Base-by-base conservation (phyloP, 2,797 vertebrate species). In the Sebastes aleutianus region DNA sequence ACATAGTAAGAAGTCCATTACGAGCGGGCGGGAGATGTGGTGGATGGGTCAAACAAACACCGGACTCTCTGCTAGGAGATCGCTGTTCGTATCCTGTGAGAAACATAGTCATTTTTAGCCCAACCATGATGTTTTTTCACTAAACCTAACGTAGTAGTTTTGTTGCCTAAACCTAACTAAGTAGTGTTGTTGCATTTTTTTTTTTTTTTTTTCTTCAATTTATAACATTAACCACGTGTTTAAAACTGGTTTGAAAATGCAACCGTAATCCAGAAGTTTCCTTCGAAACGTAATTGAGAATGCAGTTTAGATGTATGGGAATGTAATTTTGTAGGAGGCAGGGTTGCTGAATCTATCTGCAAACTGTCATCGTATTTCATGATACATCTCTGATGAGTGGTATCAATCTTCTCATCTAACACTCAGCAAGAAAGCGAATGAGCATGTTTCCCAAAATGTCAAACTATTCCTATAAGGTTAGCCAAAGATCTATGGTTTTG, bases 181-280 rank as follows among this genome's bases (percentile, higher is more conserved):
- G 8, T 50, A 50, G 47, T 20, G 18, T 50, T 20, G 8, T 2
- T 50, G 47, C 47, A 50, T 0, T 50, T 18, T 36, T 47, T 1
- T 2, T 14, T 12, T 12, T 12, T 4, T 26, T 43, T 50, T 50
- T 47, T 0, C 0, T 50, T 50, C 18, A 20, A 50, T 20, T 50
- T 9, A 20, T 0, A 50, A 50, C 18, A 0, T 50, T 20, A n/a
- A 20, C 2, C 47, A 8, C 0, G 3, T 50, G 8, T 50, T 50
- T 20, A 50, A 18, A 50, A 50, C 43, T 20, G 18, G 47, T 50
- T 50, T 50, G 18, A 50, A 50, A 50, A 50, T 4, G 0, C 18
- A 0, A 50, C 47, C 18, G 18, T 9, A 20, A 50, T 50, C 47
- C 18, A 9, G 18, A 0, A 50, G 47, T 50, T 20, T 50, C 47